Evolutionary conservation across 2,888 invertebrate species (phyloP), one percentile per base, ranked within the genome.

Genomic region (Drosophila testacea): DNA sequence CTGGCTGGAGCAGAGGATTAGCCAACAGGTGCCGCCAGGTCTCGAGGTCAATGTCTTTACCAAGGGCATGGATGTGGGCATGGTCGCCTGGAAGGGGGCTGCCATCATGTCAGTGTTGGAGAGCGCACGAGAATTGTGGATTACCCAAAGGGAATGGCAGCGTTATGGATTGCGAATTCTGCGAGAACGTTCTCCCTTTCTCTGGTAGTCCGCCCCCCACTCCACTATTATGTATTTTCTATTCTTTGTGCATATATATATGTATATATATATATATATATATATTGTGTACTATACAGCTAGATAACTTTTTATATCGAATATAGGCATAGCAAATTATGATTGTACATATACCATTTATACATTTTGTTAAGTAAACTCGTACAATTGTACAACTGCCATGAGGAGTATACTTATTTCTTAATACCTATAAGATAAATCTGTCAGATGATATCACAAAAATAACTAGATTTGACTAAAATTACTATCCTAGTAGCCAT

Each of bases 71-170:
- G 98, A 98, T 92, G 96, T 98, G 0, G 95, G 96, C 1, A 96
- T 97, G 93, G 96, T 97, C 10, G 95, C 96, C 0, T 98, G 98
- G 98, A 98, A 98, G 92, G 98, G 98, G 0, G 98, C 98, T 0
- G 96, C 98, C 0, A 96, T 98, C 9, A 95, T 98, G 94, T 97
- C 98, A 0, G 97, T 98, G 83, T 92, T 98, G 66, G 98, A 98
- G 91, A 97, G 98, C 0, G 97, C 98, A 0, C 96, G 97, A 73
- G 98, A 98, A 90, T 92, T 98, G 7, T 98, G 98, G 98, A 97
- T 98, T 44, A 94, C 95, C 61, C 95, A 95, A 67, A 93, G 93
- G 34, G 98, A 98, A 92, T 98, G 98, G 98, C 95, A 95, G 79
- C 96, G 96, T 78, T 95, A 94, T 91, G 98, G 98, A 1, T 95